Evolutionary conservation across 2,797 vertebrate genomes (phyloP).

Genomic region (Cyclopterus lumpus): DNA sequence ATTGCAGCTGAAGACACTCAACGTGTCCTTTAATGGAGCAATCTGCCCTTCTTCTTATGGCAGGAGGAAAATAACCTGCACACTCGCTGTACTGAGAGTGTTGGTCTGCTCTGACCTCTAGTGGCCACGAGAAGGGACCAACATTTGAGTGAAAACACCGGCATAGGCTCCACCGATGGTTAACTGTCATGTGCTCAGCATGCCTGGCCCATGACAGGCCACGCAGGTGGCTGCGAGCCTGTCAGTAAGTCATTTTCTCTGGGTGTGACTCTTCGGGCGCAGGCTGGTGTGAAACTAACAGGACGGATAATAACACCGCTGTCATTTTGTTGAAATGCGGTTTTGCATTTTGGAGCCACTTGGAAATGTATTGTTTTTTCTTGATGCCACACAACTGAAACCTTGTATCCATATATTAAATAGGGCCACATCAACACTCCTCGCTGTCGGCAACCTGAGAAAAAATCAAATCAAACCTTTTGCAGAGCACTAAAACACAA

Average conservation of each 20-base stretch:
- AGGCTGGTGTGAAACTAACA: not conserved
- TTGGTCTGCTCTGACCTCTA: conserved; percentile 65
- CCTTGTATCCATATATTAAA: not conserved
- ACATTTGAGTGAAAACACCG: not conserved
- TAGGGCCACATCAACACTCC: not conserved
- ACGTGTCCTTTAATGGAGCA: conserved; percentile 16
- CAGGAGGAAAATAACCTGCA: not conserved
- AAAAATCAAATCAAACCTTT: not conserved
- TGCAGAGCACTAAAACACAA: not conserved
- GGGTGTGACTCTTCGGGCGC: not conserved
- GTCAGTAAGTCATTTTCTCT: not conserved
- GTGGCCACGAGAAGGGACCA: conserved; percentile 46
- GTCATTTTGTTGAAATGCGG: accelerated
- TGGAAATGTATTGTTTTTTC: not conserved
- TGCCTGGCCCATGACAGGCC: too few species aligned
- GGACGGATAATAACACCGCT: not conserved
- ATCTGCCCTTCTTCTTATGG: not conserved
- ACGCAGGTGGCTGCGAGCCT: not conserved
- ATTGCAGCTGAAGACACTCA: conserved; percentile 12
- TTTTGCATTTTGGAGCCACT: not conserved
- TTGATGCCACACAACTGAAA: not conserved
- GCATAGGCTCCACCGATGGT: too few species aligned
- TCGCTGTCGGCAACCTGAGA: not conserved
- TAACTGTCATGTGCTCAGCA: not conserved
- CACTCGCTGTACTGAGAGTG: not conserved